Evolutionary conservation across 2,888 invertebrate genomes (phyloP), one percentile per base, ranked within the genome.

Genomic region (Uropetala carovei): DNA sequence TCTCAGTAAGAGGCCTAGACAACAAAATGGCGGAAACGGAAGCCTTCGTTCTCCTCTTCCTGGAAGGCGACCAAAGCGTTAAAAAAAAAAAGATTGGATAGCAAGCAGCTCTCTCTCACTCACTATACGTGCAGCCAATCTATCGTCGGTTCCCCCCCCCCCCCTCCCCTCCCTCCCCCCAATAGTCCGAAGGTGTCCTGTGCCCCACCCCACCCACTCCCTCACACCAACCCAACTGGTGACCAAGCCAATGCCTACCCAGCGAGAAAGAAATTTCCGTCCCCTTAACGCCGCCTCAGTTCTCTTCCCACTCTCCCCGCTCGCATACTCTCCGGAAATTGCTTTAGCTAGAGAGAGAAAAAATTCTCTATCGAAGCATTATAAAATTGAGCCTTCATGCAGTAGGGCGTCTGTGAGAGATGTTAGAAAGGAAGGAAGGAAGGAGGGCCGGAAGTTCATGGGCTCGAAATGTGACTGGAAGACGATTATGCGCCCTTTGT

Each of bases 241-340:
- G 85, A 58, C 22, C 14, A 60, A 86, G 86, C 30, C 16, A 43
- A 56, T 10, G 27, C 86, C 60, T 18, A 89, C 10, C 89, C 18
- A 43, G 56, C 89, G 89, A 89, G 89, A 89, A 89, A 89, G 89
- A 89, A 64, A 89, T 89, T 89, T 89, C 89, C 89, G 89, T 64
- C 64, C 86, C 60, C 86, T 18, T 30, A 7, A 30, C 82, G 43
- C 30, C 22, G 13, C 82, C 22, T 18, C 82, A 14, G 43, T 16
- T 30, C 64, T 18, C 43, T 86, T 84, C 57, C 64, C 43, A 43
- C 43, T 43, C 13, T 81, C n/a, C 43, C 82, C 82, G 8, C 81
- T 30, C 30, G 27, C 22, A 14, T 16, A 27, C 89, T 64, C 64
- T 58, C 89, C 89, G 89, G 89, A 89, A 89, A 89, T 89, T 89